Conservation (phyloP, 2,113 vertebrate species). For the Carassius carassius region DNA sequence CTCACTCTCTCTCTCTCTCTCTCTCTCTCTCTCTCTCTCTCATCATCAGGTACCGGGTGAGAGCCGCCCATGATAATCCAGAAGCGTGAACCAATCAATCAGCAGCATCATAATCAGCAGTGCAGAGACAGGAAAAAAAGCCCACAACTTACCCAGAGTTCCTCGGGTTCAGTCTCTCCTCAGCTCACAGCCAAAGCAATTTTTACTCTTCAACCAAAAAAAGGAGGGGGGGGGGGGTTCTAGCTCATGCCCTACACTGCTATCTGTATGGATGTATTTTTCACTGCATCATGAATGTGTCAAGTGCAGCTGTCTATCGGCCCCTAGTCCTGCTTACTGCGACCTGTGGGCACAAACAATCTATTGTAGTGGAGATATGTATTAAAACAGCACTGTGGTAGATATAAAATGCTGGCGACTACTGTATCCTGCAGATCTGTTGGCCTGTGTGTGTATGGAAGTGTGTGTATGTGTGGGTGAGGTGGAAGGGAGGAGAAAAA, state of each 20-base stretch:
- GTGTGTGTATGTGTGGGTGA: constrained; percentile 51
- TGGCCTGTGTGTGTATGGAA: constrained; percentile 68
- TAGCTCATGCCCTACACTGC: constrained; percentile 50
- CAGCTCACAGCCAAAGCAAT: constrained; percentile 71
- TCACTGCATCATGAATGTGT: constrained; percentile 74
- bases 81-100: constrained; percentile 82
- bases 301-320: constrained; percentile 65
- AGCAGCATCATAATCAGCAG: constrained; percentile 79
- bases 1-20: constrained; percentile 40
- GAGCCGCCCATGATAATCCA: constrained; percentile 79
- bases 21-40: constrained; percentile 69
- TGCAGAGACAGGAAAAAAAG: constrained; percentile 59
- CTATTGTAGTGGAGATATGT: constrained; percentile 77
- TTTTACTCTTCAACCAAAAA: constrained; percentile 71
- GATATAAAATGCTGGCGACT: constrained; percentile 86
- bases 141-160: constrained; percentile 80
- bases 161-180: constrained; percentile 70
- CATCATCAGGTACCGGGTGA: constrained; percentile 83
- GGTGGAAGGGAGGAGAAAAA: constrained; percentile 84
- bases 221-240: constrained; percentile 44
- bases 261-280: constrained; percentile 59
- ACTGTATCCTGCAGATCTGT: constrained; percentile 89
- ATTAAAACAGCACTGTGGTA: constrained; percentile 78
- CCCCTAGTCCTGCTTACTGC: constrained; percentile 73
- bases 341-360: constrained; percentile 74